phyloP scores from a whole-genome alignment of 2,113 vertebrate genomes.

The Barnardius zonarius region DNA sequence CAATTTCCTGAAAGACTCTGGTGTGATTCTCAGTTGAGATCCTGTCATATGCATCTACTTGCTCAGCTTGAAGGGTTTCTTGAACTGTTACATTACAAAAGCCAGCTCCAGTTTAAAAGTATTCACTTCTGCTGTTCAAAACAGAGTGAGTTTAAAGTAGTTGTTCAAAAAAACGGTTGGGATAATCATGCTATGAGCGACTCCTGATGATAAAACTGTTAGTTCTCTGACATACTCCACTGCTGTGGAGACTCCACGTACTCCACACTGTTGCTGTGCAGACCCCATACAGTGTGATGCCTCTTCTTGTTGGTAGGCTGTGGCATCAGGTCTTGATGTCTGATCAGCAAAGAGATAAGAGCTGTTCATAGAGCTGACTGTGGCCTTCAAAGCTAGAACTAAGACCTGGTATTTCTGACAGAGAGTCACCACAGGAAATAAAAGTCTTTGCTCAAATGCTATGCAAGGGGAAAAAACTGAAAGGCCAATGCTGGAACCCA shows the following conservation, averaged over 20 bases:
- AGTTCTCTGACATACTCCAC: neutral
- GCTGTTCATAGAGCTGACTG: neutral
- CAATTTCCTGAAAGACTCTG: neutral
- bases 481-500: neutral
- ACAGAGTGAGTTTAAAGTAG: neutral
- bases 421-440: neutral
- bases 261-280: neutral
- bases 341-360: neutral
- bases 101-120: neutral
- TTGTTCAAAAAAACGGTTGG: neutral
- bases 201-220: neutral
- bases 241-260: no score
- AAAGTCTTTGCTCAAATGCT: neutral
- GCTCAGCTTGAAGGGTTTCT: neutral
- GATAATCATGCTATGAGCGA: neutral
- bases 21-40: neutral
- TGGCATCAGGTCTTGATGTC: neutral
- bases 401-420: neutral
- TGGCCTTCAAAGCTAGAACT: neutral
- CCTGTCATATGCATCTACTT: neutral
- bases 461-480: neutral
- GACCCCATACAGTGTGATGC: neutral
- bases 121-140: neutral
- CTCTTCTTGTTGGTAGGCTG: rapidly evolving
- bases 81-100: neutral